Conservation (phyloP, 2,797 vertebrate genomes). For the Falco biarmicus region DNA sequence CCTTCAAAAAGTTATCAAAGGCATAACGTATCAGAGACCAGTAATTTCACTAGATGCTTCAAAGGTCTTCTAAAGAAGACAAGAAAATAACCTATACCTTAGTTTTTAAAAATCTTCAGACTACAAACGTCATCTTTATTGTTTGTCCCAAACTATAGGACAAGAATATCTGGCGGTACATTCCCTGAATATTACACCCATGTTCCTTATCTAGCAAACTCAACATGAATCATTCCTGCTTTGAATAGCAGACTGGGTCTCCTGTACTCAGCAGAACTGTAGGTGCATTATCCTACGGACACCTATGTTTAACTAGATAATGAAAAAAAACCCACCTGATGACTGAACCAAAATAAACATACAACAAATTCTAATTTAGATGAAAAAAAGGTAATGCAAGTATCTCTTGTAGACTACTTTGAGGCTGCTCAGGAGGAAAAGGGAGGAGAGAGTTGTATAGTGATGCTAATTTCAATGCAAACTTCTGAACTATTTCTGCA, state of each 20-base stretch:
- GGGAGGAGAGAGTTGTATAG: neutral
- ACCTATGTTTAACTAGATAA: neutral
- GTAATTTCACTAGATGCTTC: neutral
- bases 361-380: neutral
- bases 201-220: neutral
- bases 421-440: neutral
- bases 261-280: neutral
- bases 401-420: neutral
- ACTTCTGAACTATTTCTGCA: slow-evolving; percentile 4
- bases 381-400: slow-evolving; percentile 4
- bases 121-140: neutral
- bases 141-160: neutral
- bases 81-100: neutral
- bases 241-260: neutral
- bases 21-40: neutral
- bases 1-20: neutral
- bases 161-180: neutral
- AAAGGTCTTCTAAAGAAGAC: neutral
- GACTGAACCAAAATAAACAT: neutral
- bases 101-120: neutral
- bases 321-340: neutral
- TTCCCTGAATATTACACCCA: neutral
- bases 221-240: neutral
- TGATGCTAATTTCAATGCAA: neutral
- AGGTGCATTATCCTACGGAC: neutral